Conservation (phyloP, 2,797 vertebrate species). For the Scarus forsteni region DNA sequence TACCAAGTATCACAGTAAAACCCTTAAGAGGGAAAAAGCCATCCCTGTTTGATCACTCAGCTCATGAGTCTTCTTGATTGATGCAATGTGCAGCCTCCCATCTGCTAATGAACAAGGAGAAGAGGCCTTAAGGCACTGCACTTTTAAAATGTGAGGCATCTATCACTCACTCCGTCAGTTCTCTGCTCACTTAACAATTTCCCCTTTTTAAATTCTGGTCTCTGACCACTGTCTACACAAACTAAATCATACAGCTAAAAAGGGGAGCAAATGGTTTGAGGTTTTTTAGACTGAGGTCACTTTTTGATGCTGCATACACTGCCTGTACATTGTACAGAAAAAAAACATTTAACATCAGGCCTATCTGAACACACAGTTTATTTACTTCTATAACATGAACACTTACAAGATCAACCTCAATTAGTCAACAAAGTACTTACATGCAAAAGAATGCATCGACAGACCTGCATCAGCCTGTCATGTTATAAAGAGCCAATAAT, state of each 20-base stretch:
- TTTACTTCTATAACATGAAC: not conserved
- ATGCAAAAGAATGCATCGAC: conserved; percentile 22
- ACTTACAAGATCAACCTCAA: conserved; percentile 7
- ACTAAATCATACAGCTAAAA: conserved; percentile 31
- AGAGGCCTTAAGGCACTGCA: conserved; percentile 56
- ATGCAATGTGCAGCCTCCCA: conserved; percentile 49
- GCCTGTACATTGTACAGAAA: conserved; percentile 12
- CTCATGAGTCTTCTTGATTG: conserved; percentile 60
- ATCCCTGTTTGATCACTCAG: conserved; percentile 57
- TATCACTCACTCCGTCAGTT: conserved; percentile 61
- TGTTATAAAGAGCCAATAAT: too few relatives aligned
- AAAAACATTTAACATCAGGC: conserved; percentile 12
- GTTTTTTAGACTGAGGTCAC: not conserved
- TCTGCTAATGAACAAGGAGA: conserved; percentile 45
- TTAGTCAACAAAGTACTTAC: conserved; percentile 24
- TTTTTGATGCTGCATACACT: conserved; percentile 20
- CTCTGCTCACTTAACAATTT: conserved; percentile 54
- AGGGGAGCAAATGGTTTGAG: conserved; percentile 6
- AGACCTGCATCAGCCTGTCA: not conserved
- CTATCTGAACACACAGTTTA: not conserved
- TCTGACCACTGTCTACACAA: conserved; percentile 60
- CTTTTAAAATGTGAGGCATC: conserved; percentile 69
- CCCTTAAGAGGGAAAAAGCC: conserved; percentile 39
- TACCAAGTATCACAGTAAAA: conserved; percentile 30
- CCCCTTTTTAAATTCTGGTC: conserved; percentile 44